These are phyloP conservation scores for Melanostigma gelatinosum DNA, from an alignment of 2,113 vertebrate genomes.

Conservation along the genomic window DNA sequence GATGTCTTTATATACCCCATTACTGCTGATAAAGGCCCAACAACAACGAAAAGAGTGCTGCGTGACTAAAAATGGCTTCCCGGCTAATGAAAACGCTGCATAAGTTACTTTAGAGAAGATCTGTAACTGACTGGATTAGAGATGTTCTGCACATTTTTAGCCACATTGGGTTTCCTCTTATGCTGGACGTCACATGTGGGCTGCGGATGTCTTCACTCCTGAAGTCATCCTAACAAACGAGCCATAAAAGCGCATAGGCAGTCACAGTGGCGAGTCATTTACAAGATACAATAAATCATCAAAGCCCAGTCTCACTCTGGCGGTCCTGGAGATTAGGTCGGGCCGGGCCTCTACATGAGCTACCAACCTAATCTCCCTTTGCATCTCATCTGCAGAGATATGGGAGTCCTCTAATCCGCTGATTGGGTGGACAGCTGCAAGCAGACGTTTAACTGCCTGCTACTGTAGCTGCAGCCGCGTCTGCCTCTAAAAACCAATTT, in stretches of 20 bases:
- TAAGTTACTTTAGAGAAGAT: background rate
- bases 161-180: background rate
- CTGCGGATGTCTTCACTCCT: background rate
- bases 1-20: background rate
- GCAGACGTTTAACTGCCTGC: conserved; percentile 53
- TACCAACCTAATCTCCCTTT: conserved; percentile 67
- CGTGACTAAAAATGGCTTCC: background rate
- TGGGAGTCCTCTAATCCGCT: conserved; percentile 63
- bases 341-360: conserved; percentile 46
- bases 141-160: background rate
- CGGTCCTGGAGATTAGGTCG: conserved; percentile 48
- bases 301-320: conserved; percentile 39
- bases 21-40: background rate
- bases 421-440: conserved; percentile 57
- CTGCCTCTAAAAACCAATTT: conserved; percentile 45
- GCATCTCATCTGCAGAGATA: conserved; percentile 65
- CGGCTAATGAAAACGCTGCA: background rate
- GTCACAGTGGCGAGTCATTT: conserved; percentile 29
- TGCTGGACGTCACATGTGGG: background rate
- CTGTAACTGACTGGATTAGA: background rate
- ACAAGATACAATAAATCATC: conserved; percentile 51
- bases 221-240: conserved; percentile 29
- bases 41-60: background rate
- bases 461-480: conserved; percentile 32
- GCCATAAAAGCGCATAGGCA: background rate